phyloP scores from a whole-genome alignment of 2,888 invertebrate species.

The Gasteruption jaculator region DNA sequence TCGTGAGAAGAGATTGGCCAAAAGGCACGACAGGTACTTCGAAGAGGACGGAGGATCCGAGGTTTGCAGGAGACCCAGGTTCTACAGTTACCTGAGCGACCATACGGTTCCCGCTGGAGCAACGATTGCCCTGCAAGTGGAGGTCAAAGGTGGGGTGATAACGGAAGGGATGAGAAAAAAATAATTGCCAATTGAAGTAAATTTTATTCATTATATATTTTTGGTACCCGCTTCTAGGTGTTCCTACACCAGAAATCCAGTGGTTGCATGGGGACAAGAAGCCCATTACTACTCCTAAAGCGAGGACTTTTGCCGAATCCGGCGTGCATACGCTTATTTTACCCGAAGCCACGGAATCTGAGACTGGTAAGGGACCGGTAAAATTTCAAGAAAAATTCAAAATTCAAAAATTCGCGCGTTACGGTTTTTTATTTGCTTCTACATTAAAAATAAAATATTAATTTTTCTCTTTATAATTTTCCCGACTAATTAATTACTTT shows the following conservation, averaged over 20 bases:
- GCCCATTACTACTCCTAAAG: constrained; percentile 59
- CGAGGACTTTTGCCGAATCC: constrained; percentile 64
- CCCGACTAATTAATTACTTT: no score
- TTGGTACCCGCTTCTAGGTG: constrained; percentile 37
- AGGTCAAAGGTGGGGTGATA: constrained; percentile 60
- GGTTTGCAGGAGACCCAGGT: constrained; percentile 56
- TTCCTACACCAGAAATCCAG: constrained; percentile 63
- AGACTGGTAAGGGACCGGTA: constrained; percentile 69
- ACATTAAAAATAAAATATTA: no score
- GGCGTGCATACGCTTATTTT: constrained; percentile 72
- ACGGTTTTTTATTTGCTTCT: no score
- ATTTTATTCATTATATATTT: background rate
- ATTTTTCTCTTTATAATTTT: no score
- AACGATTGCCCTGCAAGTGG: constrained; percentile 77
- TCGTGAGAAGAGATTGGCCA: constrained; percentile 14
- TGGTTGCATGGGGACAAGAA: constrained; percentile 65
- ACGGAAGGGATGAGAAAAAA: background rate
- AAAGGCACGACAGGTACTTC: constrained; percentile 14
- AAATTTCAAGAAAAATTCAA: no score
- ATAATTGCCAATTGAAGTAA: constrained; percentile 1
- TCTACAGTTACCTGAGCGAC: constrained; percentile 66
- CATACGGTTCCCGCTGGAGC: constrained; percentile 72
- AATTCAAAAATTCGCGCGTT: no score
- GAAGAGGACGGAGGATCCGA: constrained; percentile 27
- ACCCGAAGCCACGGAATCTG: constrained; percentile 67